Percentiles rank a stretch among this genome's conserved stretches.
These are phyloP conservation scores for Rhinogobio ventralis DNA, from an alignment of 2,797 vertebrate genomes.

Conservation along the genomic window DNA sequence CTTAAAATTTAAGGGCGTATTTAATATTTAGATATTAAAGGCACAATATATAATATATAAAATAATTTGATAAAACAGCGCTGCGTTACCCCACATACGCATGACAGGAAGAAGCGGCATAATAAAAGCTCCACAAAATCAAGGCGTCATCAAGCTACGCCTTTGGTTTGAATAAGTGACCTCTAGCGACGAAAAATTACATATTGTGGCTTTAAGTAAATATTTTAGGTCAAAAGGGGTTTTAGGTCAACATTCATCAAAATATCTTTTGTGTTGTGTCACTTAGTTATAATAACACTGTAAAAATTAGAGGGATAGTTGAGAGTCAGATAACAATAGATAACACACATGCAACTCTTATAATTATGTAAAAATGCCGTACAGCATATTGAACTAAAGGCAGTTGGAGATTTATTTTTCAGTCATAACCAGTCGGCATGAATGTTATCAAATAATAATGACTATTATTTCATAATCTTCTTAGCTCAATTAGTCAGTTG, in stretches of 20 bases:
- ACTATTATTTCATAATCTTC: not conserved
- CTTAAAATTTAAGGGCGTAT: not conserved
- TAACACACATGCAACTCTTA: not conserved
- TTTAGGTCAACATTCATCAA: too few species aligned
- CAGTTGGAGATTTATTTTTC: not conserved
- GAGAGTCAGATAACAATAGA: not conserved
- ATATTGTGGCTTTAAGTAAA: too few species aligned
- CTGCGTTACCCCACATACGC: too few species aligned
- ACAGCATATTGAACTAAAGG: not conserved
- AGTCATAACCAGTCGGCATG: not conserved
- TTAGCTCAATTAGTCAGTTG: conserved; percentile 3
- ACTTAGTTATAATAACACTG: not conserved
- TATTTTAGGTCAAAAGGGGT: too few species aligned
- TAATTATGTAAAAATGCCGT: not conserved
- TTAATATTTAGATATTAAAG: too few species aligned
- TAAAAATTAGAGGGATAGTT: not conserved
- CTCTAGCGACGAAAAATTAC: too few species aligned
- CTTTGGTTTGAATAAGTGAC: too few species aligned
- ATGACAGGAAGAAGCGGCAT: too few species aligned
- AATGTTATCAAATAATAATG: not conserved
- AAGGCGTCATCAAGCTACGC: too few species aligned
- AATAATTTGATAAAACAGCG: too few species aligned
- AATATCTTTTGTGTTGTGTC: not conserved
- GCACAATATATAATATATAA: too few species aligned
- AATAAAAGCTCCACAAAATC: too few species aligned